A percentile compares a stretch with the other conserved stretches of the same genome.
These are phyloP conservation scores for Sisor rabdophorus DNA, from an alignment of 2,113 vertebrate species.

Conservation along the genomic window DNA sequence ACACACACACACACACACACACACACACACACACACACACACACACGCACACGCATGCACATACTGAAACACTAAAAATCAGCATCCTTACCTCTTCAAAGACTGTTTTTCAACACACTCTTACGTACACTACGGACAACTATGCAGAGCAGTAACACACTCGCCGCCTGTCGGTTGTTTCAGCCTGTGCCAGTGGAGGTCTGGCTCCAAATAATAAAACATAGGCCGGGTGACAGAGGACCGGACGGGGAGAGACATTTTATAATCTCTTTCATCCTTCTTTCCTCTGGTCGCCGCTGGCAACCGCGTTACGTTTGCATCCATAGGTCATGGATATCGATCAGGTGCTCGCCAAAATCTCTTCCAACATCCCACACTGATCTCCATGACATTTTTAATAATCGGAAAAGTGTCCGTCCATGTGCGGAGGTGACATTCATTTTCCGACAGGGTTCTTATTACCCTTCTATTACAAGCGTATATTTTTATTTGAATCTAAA, in stretches of 20 bases:
- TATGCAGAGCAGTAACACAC: neutral
- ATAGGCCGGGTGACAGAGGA: neutral
- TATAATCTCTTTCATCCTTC: conserved; percentile 15
- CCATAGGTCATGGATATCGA: conserved; percentile 19
- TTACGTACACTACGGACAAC: neutral
- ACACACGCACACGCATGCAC: conserved; percentile 5
- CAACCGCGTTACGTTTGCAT: neutral
- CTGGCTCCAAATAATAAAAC: conserved; percentile 6
- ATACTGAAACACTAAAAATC: conserved; percentile 21
- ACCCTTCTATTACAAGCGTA: neutral
- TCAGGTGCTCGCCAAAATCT: conserved; percentile 22
- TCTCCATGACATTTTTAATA: conserved; percentile 39
- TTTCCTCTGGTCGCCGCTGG: conserved; percentile 15
- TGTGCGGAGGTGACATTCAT: conserved; percentile 23
- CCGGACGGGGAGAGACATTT: neutral
- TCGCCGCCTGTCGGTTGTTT: conserved; percentile 5
- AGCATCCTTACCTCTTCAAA: conserved; percentile 37
- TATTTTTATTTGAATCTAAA: conserved; percentile 1
- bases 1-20: too few relatives aligned
- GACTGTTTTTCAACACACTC: conserved; percentile 15
- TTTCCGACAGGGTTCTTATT: neutral
- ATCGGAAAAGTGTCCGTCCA: conserved; percentile 19
- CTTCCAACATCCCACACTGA: conserved; percentile 7
- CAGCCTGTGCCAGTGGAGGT: conserved; percentile 23
- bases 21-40: conserved; percentile 4